A percentile compares a stretch with the other conserved stretches of the same genome.
These are phyloP conservation scores for Nowickia ferox DNA, from an alignment of 2,888 invertebrate species.

Conservation along the genomic window DNA sequence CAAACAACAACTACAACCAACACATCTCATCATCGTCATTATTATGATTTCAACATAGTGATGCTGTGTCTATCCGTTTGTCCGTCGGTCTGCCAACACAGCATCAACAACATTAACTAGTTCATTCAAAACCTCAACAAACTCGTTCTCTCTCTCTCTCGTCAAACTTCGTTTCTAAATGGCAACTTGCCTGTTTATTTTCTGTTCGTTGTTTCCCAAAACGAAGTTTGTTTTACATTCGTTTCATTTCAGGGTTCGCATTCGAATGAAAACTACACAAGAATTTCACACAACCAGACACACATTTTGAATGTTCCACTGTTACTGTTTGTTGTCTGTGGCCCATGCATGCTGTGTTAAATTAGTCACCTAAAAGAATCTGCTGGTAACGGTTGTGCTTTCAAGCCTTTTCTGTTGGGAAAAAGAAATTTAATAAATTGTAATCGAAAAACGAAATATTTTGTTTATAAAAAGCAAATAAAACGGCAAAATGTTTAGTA, in stretches of 20 bases:
- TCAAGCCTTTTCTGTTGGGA: slow-evolving; percentile 30
- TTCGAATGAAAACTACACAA: slow-evolving; percentile 7
- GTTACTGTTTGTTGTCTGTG: slow-evolving; percentile 22
- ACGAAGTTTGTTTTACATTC: slow-evolving; percentile 56
- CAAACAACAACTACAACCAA: slow-evolving; percentile 36
- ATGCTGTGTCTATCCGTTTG: not conserved
- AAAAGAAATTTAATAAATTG: not conserved
- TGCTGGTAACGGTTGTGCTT: slow-evolving; percentile 69
- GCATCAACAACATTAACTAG: slow-evolving; percentile 40
- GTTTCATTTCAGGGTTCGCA: slow-evolving; percentile 59
- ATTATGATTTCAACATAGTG: not conserved
- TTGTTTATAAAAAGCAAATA: slow-evolving; percentile 15
- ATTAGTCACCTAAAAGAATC: slow-evolving; percentile 69
- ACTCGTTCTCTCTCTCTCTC: slow-evolving; percentile 52
- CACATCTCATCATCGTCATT: slow-evolving; percentile 30
- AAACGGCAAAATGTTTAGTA: slow-evolving; percentile 28
- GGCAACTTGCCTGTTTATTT: slow-evolving; percentile 20
- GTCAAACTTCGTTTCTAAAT: slow-evolving; percentile 53
- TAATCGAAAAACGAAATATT: slow-evolving; percentile 25
- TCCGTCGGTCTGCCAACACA: slow-evolving; percentile 17
- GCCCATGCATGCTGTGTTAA: slow-evolving; percentile 55
- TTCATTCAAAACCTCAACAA: slow-evolving; percentile 31
- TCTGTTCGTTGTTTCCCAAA: slow-evolving; percentile 49
- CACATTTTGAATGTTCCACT: slow-evolving; percentile 24
- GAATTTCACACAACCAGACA: not conserved